Conservation (phyloP, 2,797 vertebrate species). For the Novumbra hubbsi region DNA sequence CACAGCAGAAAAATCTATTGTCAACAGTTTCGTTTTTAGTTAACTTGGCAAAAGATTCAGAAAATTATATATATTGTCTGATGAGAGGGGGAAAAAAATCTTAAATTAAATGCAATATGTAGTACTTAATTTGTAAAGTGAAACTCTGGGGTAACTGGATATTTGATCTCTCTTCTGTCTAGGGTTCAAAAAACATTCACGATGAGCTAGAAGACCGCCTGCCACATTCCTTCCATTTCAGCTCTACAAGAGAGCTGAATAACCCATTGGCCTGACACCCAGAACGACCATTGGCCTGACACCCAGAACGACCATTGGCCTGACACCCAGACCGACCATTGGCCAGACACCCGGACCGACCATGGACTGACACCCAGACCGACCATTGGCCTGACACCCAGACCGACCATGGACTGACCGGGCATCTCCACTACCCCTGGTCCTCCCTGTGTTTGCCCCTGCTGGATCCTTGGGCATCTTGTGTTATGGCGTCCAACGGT, state of each 20-base stretch:
- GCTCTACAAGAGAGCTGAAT: background rate
- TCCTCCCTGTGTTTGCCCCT: slow-evolving; percentile 10
- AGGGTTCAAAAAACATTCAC: background rate
- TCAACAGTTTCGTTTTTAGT: too few species aligned
- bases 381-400: background rate
- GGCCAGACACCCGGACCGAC: too few species aligned
- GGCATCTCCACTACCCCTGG: background rate
- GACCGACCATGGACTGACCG: slow-evolving; percentile 50
- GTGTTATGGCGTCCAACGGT: slow-evolving; percentile 59
- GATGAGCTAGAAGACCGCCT: background rate
- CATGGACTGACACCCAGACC: background rate
- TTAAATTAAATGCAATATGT: too few species aligned
- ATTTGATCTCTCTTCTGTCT: background rate
- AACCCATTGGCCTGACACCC: background rate
- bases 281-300: too few species aligned
- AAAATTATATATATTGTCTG: too few species aligned
- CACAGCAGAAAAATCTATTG: too few species aligned
- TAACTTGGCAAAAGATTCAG: too few species aligned
- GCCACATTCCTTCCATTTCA: slow-evolving; percentile 6
- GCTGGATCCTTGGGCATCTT: slow-evolving; percentile 23
- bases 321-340: slow-evolving; percentile 37
- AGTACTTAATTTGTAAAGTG: too few species aligned
- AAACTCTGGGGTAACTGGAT: too few species aligned
- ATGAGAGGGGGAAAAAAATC: too few species aligned
- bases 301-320: background rate